A percentile compares a stretch with the other conserved stretches of the same genome.
These are phyloP conservation scores for Drosophila quadrilineata DNA, from an alignment of 1,140 invertebrate genomes.

Conservation along the genomic window DNA sequence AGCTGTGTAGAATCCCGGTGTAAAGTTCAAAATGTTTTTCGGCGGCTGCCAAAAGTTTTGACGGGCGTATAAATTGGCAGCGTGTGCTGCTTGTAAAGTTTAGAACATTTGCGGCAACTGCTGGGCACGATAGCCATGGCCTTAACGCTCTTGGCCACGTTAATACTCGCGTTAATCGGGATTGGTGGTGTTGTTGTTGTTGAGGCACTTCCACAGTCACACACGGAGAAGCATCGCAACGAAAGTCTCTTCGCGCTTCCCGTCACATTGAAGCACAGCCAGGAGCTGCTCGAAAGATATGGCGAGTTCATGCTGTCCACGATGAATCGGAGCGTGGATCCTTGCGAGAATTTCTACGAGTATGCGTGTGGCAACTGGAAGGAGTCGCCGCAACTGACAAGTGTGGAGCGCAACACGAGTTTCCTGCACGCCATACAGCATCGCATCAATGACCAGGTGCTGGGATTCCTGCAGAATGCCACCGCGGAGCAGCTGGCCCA, in stretches of 20 bases:
- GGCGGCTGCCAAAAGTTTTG: constrained; percentile 16
- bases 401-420: constrained; percentile 47
- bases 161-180: constrained; percentile 19
- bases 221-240: no score
- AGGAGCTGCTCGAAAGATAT: constrained; percentile 61
- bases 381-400: constrained; percentile 82
- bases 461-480: constrained; percentile 51
- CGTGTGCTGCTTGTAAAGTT: constrained; percentile 51
- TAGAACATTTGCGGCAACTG: constrained; percentile 63
- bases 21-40: constrained; percentile 18
- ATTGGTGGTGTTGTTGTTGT: not conserved
- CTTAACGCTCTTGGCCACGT: constrained; percentile 46
- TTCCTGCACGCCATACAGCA: constrained; percentile 62
- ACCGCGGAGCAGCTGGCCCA: constrained; percentile 28
- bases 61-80: constrained; percentile 55
- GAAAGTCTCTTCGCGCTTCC: constrained; percentile 50
- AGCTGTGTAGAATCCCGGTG: not conserved
- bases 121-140: constrained; percentile 41
- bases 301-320: constrained; percentile 50
- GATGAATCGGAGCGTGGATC: constrained; percentile 83
- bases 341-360: constrained; percentile 89
- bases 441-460: constrained; percentile 55
- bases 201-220: no score
- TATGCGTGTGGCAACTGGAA: constrained; percentile 85
- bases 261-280: constrained; percentile 32